Conservation (phyloP, 2,888 invertebrate genomes). For the Drosophila mimetica region DNA sequence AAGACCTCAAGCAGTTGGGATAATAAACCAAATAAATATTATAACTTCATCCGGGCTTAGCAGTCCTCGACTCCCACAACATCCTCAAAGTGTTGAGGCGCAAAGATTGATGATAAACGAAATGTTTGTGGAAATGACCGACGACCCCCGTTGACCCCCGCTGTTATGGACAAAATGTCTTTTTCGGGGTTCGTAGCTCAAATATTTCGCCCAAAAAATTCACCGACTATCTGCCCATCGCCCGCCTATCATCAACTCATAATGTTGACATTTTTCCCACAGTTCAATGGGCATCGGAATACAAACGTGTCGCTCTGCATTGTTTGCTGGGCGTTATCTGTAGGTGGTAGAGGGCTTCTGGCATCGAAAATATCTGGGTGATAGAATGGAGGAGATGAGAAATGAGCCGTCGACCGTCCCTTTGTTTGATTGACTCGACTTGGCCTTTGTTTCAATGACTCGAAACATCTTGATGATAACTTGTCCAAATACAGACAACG, state of each 20-base stretch:
- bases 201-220: slow-evolving; percentile 43
- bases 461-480: slow-evolving; percentile 74
- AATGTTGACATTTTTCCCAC: slow-evolving; percentile 77
- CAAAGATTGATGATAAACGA: slow-evolving; percentile 81
- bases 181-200: slow-evolving; percentile 24
- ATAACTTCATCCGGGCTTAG: slow-evolving; percentile 66
- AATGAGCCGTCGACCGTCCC: slow-evolving; percentile 49
- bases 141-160: slow-evolving; percentile 9
- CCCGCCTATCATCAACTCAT: slow-evolving; percentile 54
- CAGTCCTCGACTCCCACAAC: slow-evolving; percentile 21
- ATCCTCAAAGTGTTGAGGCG: slow-evolving; percentile 73
- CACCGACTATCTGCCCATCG: slow-evolving; percentile 13
- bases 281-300: slow-evolving; percentile 73
- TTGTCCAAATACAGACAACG: slow-evolving; percentile 58
- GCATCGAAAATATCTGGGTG: slow-evolving; percentile 34
- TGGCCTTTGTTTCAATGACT: slow-evolving; percentile 77
- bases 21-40: slow-evolving; percentile 72
- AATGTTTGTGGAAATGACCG: slow-evolving; percentile 39
- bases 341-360: slow-evolving; percentile 11
- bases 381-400: slow-evolving; percentile 22
- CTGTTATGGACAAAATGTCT: slow-evolving; percentile 43
- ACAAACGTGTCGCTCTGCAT: slow-evolving; percentile 51
- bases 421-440: slow-evolving; percentile 75
- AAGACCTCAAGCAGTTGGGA: slow-evolving; percentile 42
- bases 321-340: slow-evolving; percentile 48